These are phyloP conservation scores for mouse (Mus musculus) DNA, from an alignment of 2,113 vertebrate genomes.

Conservation along the genomic window DNA sequence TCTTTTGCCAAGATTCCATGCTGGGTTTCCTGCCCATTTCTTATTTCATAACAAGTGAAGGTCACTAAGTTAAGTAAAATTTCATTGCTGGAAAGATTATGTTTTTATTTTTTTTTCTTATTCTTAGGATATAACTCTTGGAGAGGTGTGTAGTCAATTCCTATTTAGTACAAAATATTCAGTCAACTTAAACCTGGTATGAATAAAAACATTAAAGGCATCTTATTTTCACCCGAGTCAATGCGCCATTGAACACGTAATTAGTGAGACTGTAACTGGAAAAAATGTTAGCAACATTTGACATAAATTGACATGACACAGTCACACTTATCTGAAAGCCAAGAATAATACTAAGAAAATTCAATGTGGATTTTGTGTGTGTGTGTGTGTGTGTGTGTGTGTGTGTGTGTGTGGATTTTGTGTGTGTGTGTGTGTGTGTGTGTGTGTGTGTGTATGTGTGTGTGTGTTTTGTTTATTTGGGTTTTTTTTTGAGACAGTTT, in stretches of 20 bases:
- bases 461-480: neutral
- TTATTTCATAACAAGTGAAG: neutral
- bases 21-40: neutral
- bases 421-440: too few species aligned
- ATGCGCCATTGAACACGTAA: neutral
- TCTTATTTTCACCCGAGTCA: neutral
- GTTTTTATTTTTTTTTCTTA: neutral
- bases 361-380: neutral
- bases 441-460: neutral
- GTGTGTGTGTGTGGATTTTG: neutral
- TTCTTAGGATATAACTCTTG: neutral
- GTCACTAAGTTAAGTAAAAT: neutral
- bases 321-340: constrained; percentile 13
- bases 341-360: neutral
- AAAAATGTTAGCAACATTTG: neutral
- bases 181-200: neutral
- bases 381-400: too few species aligned
- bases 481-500: neutral
- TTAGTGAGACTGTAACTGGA: neutral
- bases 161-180: neutral
- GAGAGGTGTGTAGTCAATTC: neutral
- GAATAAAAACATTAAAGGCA: neutral
- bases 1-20: neutral
- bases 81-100: neutral
- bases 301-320: neutral